Base-by-base conservation (phyloP, 1,140 invertebrate genomes). In the Procambarus virginalis region DNA sequence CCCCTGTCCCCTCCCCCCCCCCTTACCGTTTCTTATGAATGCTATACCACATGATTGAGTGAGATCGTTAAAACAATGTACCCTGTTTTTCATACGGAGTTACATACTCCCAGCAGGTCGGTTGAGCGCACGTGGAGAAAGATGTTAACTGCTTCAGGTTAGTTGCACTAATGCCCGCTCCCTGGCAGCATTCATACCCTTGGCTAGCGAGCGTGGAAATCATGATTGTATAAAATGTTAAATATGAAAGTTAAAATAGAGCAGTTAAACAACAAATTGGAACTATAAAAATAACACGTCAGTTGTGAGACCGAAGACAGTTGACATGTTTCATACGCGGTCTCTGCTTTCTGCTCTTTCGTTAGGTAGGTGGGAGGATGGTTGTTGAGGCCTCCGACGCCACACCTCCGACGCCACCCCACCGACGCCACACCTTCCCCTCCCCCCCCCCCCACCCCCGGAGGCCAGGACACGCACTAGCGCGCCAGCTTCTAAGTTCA, bases 401-500 rank as follows among this genome's bases (percentile, higher is more conserved):
- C 70, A 49, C 83, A 49, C 17, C 79, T 34, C 17, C 17, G 46
- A 81, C 51, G 12, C 68, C 70, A 49, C 34, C 34, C 34, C 34
- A 34, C 34, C 34, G 34, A 34, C 34, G 34, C 79, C 79, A 51
- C 48, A 51, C 20, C 55, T 20, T 22, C 34, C 34, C 34, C 34
- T 1, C 1, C 34, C 1, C n/a, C 45, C 60, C 64, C 45, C 45
- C 17, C 45, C n/a, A n/a, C 12, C 60, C 84, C 81, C 82, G 80
- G 88, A 83, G 81, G 88, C 68, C 45, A 60, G 75, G 88, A 84
- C 88, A 77, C 75, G 60, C 78, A 78, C 88, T 68, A 78, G 55
- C 88, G 88, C 55, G 73, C 88, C 88, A 89, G 81, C 78, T 77
- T 84, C 88, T 89, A 75, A 89, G 88, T 86, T 86, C 89, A 85